These are phyloP conservation scores for Tragelaphus oryx DNA, from an alignment of 2,797 vertebrate genomes.

Conservation along the genomic window DNA sequence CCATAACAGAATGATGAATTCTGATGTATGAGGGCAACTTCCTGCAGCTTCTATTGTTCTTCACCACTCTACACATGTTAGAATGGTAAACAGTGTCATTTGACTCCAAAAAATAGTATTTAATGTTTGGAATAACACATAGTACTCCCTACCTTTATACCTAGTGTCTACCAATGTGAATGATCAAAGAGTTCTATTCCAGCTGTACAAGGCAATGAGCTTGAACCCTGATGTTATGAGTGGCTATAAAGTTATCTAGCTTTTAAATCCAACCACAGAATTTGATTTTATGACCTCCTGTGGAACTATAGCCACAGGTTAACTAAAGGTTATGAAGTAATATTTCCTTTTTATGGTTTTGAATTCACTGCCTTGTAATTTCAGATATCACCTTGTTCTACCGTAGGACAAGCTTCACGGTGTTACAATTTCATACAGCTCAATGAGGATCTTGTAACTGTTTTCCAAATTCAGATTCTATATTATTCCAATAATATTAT, in stretches of 20 bases:
- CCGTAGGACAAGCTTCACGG: background rate
- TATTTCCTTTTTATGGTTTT: slow-evolving; percentile 62
- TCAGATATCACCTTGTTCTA: slow-evolving; percentile 48
- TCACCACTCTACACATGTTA: background rate
- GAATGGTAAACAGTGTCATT: background rate
- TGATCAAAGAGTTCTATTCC: slow-evolving; percentile 28
- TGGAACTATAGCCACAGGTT: slow-evolving; percentile 61
- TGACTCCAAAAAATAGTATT: background rate
- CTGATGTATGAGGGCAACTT: background rate
- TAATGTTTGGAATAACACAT: background rate
- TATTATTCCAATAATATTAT: background rate
- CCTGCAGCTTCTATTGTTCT: background rate
- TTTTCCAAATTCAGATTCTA: background rate
- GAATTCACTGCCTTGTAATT: slow-evolving; percentile 63
- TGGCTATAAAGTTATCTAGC: slow-evolving; percentile 67
- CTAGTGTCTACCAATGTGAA: background rate
- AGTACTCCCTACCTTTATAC: background rate
- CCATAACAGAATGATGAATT: background rate
- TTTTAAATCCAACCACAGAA: slow-evolving; percentile 65
- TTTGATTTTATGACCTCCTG: slow-evolving; percentile 70
- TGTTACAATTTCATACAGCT: slow-evolving; percentile 28
- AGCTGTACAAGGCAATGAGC: slow-evolving; percentile 46
- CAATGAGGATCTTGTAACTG: background rate
- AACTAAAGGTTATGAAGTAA: slow-evolving; percentile 67
- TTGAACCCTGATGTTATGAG: slow-evolving; percentile 54